phyloP scores from a whole-genome alignment of 2,797 vertebrate genomes.

The Neostethus bicornis region DNA sequence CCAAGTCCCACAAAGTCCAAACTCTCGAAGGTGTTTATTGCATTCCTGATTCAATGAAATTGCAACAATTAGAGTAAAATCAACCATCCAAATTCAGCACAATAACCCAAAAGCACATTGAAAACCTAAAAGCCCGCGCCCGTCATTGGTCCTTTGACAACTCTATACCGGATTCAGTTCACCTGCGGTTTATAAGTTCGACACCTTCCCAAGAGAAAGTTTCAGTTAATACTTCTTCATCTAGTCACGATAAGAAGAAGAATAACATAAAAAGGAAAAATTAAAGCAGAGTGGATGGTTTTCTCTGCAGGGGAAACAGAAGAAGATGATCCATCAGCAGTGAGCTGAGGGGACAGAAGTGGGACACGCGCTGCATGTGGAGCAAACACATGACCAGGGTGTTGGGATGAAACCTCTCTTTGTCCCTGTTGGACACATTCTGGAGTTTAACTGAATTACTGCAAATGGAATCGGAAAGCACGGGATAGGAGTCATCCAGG shows the following conservation, averaged over 20 bases:
- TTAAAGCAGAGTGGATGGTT: constrained; percentile 1
- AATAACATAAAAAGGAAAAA: constrained; percentile 12
- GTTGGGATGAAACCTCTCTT: constrained; percentile 71
- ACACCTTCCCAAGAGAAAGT: neutral
- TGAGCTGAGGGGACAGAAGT: constrained; percentile 75
- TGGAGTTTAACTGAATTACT: constrained; percentile 74
- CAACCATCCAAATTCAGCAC: no score
- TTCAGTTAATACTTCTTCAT: neutral
- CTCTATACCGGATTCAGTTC: no score
- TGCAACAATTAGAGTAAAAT: no score
- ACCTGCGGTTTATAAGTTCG: no score
- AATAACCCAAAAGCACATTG: no score
- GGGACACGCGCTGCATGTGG: constrained; percentile 66
- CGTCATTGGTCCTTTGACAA: no score
- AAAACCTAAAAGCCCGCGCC: no score
- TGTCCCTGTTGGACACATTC: constrained; percentile 66
- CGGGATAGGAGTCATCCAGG: constrained; percentile 46
- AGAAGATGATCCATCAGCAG: constrained; percentile 59
- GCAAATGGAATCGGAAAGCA: constrained; percentile 55
- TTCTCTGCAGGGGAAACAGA: constrained; percentile 22
- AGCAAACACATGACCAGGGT: constrained; percentile 45
- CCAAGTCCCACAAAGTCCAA: no score
- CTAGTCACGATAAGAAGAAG: neutral
- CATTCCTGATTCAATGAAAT: no score
- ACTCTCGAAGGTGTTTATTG: no score